phyloP scores from a whole-genome alignment of 1,140 invertebrate genomes.

The Gonatopus flavifemur region DNA sequence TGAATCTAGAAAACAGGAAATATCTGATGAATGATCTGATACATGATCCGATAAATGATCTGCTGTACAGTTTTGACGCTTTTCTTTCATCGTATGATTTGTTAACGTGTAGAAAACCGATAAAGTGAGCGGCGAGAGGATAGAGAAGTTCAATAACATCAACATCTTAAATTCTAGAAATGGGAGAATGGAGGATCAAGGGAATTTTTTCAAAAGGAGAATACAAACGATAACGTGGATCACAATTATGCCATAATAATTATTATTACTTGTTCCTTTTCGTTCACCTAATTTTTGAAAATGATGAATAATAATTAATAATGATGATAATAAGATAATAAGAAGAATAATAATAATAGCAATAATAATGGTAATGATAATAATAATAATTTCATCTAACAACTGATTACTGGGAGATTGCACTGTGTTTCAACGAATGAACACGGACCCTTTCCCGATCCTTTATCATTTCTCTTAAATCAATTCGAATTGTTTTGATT shows the following conservation, averaged over 20 bases:
- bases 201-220: no score
- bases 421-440: constrained; percentile 51
- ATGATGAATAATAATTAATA: constrained; percentile 37
- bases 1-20: no score
- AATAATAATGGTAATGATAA: no score
- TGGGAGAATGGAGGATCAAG: constrained; percentile 48
- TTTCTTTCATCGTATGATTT: no score
- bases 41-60: no score
- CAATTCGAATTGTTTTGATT: no score
- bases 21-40: no score
- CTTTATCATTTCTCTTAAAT: no score
- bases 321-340: no score
- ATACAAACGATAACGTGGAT: constrained; percentile 58
- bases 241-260: constrained; percentile 54
- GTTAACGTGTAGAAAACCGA: no score
- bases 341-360: no score
- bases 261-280: constrained; percentile 31
- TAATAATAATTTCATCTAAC: constrained; percentile 53
- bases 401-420: constrained; percentile 55
- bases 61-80: no score
- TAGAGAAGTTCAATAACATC: constrained; percentile 53
- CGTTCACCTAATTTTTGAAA: constrained; percentile 30
- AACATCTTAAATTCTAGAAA: constrained; percentile 57
- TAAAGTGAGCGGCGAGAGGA: constrained; percentile 32
- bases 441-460: constrained; percentile 34